Base-by-base conservation (phyloP, 2,113 vertebrate genomes). In the Ctenodactylus gundi region DNA sequence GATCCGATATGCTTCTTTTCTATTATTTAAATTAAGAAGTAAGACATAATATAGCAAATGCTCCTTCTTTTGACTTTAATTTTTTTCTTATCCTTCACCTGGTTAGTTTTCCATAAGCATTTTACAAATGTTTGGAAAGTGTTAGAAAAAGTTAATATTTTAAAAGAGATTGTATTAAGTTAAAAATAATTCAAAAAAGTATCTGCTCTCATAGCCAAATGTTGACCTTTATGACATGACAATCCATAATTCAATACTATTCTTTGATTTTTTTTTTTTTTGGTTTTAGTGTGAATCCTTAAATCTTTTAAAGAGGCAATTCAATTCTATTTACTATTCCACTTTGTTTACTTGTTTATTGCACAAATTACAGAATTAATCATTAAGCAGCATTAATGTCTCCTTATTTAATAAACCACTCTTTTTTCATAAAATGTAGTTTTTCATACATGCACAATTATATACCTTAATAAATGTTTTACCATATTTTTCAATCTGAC, bases 301-400 rank as follows among this genome's bases (percentile, higher is more conserved):
- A 76, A 88, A 80, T 20, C 8, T 4, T 67, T 78, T 88, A 14
- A 64, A 76, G 88, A 10, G 7, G 12, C 58, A 83, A 95, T 91
- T 86, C 64, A 49, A 77, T 55, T 57, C 27, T 84, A 46, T 64
- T 81, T 91, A 31, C 36, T n/a, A 29, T 51, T 57, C 10, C 1
- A 55, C 4, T 93, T 70, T 62, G 11, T 60, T 85, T 44, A 84
- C 18, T 94, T 57, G 15, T 49, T 93, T 92, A 77, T 77, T 92
- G 10, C 6, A 18, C 51, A 72, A 82, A 60, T 39, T 29, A 96
- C 90, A 85, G 23, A 76, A 65, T 72, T 36, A 72, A 75, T 89
- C 3, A 68, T 76, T 76, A 88, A n/a, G 23, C 3, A 88, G 18
- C 78, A 88, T 41, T 81, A 2, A 70, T 80, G 77, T 90, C 34